Evolutionary conservation across 2,113 vertebrate genomes (phyloP), one percentile per base, ranked within the genome.

Genomic region (Scomber japonicus): DNA sequence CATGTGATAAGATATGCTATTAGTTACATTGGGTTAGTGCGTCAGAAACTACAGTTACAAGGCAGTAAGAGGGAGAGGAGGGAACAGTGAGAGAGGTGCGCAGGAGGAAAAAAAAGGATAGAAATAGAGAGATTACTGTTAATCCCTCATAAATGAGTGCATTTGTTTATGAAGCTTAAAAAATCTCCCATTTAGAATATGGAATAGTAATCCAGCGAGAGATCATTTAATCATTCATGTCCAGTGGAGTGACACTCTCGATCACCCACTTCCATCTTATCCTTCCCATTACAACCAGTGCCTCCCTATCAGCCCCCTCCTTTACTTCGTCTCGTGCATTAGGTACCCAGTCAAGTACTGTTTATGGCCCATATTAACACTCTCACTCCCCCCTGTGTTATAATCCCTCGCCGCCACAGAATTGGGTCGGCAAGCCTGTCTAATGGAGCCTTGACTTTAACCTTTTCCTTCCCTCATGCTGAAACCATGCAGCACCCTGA

Each of bases 181-280:
- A 94, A 93, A 89, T 88, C 91, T 88, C 89, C 93, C 94, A 95
- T 95, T 95, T 95, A 94, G 94, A 95, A 95, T 96, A 95, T 95
- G 94, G 95, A 95, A 94, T 94, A 87, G 70, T 95, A 95, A 95
- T 95, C 94, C 94, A 87, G 57, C 77, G 15, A 84, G 83, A 91
- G 90, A 93, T 93, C 81, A 93, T 93, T 90, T 94, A 95, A 95
- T 95, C 89, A 92, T 93, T 93, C 67, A 91, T 65, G n/a, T 88
- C 66, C 61, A 90, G 76, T 21, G 4, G 53, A 87, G 83, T 53
- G 61, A 88, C 87, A 82, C 84, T 81, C 72, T 40, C 9, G 54
- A 78, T 63, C 81, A 53, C 53, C 77, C 76, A 45, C 79, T 75
- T 70, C 85, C 65, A 78, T 60, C 67, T 87, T 70, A 85, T 85